Evolutionary conservation across 2,797 vertebrate species (phyloP).

Genomic region (Anabas testudineus): DNA sequence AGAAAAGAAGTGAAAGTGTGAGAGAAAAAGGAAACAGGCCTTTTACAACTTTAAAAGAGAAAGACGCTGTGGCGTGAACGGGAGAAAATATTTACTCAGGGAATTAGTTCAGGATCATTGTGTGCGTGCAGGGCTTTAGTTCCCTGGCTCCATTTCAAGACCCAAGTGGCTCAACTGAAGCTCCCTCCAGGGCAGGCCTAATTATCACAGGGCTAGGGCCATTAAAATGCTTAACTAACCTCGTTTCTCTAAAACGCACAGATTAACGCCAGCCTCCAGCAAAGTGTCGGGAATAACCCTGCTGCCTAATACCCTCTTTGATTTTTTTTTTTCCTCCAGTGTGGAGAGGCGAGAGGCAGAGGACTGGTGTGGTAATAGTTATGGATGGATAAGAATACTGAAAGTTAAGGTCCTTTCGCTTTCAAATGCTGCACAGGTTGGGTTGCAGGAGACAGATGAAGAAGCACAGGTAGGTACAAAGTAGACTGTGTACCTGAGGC

Average conservation of each 20-base stretch:
- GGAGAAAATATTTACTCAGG: slow-evolving; percentile 99
- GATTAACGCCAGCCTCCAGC: slow-evolving; percentile 97
- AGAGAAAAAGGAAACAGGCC: slow-evolving; percentile 75
- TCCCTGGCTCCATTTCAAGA: slow-evolving; percentile 97
- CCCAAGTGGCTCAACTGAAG: slow-evolving; percentile 94
- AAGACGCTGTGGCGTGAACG: slow-evolving; percentile 94
- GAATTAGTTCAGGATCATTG: slow-evolving; percentile 99
- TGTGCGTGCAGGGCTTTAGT: slow-evolving; percentile 93
- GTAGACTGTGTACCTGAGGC: slow-evolving; percentile 5
- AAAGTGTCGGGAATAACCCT: slow-evolving; percentile 92
- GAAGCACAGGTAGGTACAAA: slow-evolving; percentile 31
- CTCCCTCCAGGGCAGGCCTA: slow-evolving; percentile 99
- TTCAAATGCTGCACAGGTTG: slow-evolving; percentile 25
- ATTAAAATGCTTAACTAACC: slow-evolving; percentile 99
- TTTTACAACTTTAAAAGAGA: slow-evolving; percentile 92
- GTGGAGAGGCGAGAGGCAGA: slow-evolving; percentile 76
- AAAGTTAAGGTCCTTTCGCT: slow-evolving; percentile 49
- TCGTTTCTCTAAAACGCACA: slow-evolving; percentile 95
- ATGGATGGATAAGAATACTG: slow-evolving; percentile 63
- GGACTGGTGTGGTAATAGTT: slow-evolving; percentile 70
- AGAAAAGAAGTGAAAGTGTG: slow-evolving; percentile 31
- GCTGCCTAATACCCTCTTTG: slow-evolving; percentile 96
- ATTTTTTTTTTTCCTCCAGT: slow-evolving; percentile 83
- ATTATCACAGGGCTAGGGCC: slow-evolving; percentile 99
- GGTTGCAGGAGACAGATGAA: slow-evolving; percentile 14